Evolutionary conservation across 2,113 vertebrate genomes (phyloP), one percentile per base, ranked within the genome.

Genomic region (Aix galericulata): DNA sequence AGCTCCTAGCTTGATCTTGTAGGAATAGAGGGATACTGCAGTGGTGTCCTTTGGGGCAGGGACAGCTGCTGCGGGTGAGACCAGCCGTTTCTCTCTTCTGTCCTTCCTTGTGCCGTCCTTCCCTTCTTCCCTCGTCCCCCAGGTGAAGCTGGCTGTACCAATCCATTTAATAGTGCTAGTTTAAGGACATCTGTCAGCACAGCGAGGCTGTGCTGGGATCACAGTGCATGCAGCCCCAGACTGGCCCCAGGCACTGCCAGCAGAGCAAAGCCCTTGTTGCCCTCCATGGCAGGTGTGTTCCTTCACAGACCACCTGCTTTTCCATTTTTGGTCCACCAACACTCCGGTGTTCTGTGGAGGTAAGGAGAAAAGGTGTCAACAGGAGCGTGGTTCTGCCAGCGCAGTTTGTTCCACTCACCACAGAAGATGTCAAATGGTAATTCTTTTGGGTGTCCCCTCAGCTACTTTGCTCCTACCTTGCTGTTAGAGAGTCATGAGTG

Each of bases 171-270:
- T 58, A 62, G 50, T 48, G 62, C 27, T 80, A 82, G 53, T 50
- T 31, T 59, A 40, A 83, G 62, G 69, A 86, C 90, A 96, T 62
- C 82, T 96, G 94, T 88, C 79, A 67, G 80, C 95, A 90, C 75
- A 94, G 50, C 46, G 53, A 63, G 44, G 59, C 22, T 74, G 59
- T n/a, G 58, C 31, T 44, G 46, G 36, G 63, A 56, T 95, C 85
- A 75, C 42, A 84, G 81, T 26, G 76, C 67, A 69, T 27, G 63
- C 34, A 79, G 48, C 36, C 29, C 38, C 38, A 60, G 26, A 23
- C 34, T 87, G 66, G 75, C 53, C 68, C 55, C 29, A 52, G 42
- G 29, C 60, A n/a, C 69, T 91, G 74, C 77, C 66, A 88, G 88
- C 90, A 67, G 63, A 62, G 55, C n/a, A 90, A 80, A 74, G 88